Conservation (phyloP, 1,140 invertebrate genomes). For the Aphaenogaster floridana region DNA sequence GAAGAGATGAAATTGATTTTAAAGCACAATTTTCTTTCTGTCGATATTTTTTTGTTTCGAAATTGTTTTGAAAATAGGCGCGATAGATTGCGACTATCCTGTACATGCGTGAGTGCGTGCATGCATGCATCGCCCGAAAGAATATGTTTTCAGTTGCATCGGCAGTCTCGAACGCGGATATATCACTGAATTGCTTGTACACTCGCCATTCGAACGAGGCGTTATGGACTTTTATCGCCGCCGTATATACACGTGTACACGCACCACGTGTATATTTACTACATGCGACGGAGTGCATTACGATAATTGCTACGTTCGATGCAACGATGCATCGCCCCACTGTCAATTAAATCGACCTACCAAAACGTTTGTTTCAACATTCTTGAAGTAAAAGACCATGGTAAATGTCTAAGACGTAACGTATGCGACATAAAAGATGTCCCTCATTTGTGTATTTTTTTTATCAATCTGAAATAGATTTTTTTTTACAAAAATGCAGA, state of each 20-base stretch:
- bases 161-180: constrained; percentile 30
- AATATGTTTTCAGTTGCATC: constrained; percentile 51
- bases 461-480: not conserved
- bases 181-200: constrained; percentile 57
- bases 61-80: not conserved
- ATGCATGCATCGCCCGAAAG: not conserved
- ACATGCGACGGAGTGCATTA: constrained; percentile 32
- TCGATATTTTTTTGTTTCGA: not conserved
- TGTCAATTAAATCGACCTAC: constrained; percentile 23
- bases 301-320: constrained; percentile 38
- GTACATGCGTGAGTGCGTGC: not conserved
- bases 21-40: not conserved
- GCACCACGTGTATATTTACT: constrained; percentile 18
- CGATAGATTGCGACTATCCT: not conserved
- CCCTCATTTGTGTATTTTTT: not conserved
- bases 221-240: constrained; percentile 54
- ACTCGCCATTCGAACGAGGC: constrained; percentile 27
- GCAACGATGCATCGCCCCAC: not conserved
- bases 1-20: not conserved
- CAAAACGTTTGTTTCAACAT: not conserved
- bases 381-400: not conserved
- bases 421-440: not conserved
- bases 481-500: not conserved
- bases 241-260: constrained; percentile 11
- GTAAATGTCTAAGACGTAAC: not conserved